Percentiles rank a stretch among this genome's conserved stretches.
Evolutionary conservation across 1,140 invertebrate genomes (phyloP).

Genomic region (Drosophila sturtevanti): DNA sequence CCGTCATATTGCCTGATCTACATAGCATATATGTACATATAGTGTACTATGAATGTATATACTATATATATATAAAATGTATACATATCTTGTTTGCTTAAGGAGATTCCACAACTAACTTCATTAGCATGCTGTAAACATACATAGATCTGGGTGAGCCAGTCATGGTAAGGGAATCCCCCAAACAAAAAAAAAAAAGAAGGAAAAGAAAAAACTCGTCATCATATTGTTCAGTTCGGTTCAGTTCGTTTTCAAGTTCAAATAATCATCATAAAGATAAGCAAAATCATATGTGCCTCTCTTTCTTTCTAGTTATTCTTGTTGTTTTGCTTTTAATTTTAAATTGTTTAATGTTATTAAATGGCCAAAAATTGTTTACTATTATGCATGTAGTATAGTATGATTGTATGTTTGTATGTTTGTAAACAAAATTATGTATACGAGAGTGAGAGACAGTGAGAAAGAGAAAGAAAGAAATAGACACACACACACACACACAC

Average conservation of each 20-base stretch:
- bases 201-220: slow-evolving; percentile 76
- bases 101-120: slow-evolving; percentile 10
- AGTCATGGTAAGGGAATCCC: slow-evolving; percentile 58
- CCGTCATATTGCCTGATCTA: slow-evolving; percentile 21
- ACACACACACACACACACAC: no score
- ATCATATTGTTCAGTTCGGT: slow-evolving; percentile 45
- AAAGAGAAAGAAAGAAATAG: slow-evolving; percentile 4
- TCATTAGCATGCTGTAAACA: slow-evolving; percentile 46
- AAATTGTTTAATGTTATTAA: slow-evolving; percentile 81
- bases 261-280: slow-evolving; percentile 81
- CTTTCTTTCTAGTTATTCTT: slow-evolving; percentile 15
- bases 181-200: slow-evolving; percentile 46
- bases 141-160: not conserved
- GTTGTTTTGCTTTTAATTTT: slow-evolving; percentile 79
- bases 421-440: slow-evolving; percentile 82
- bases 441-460: slow-evolving; percentile 28
- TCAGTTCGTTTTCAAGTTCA: slow-evolving; percentile 64
- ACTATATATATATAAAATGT: not conserved
- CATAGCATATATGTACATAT: not conserved
- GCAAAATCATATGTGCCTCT: slow-evolving; percentile 15
- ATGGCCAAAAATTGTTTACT: slow-evolving; percentile 81
- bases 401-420: slow-evolving; percentile 31
- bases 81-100: slow-evolving; percentile 19
- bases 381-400: slow-evolving; percentile 52
- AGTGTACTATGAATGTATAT: no score